phyloP scores from a whole-genome alignment of 1,140 invertebrate species.

The Cephus cinctus region DNA sequence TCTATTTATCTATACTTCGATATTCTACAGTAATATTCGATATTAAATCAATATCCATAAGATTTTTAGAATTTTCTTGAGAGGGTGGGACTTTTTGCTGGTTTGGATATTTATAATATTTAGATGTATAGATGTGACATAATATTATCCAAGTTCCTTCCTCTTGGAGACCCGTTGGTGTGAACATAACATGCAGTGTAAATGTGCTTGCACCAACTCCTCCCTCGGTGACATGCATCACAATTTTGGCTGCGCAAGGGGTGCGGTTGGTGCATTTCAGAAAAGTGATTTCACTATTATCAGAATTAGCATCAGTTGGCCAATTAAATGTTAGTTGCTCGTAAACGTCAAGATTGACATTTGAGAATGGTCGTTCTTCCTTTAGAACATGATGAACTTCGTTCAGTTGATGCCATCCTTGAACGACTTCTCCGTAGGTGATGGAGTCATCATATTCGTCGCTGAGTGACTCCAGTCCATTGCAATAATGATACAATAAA shows the following conservation, averaged over 20 bases:
- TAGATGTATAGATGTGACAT: not conserved
- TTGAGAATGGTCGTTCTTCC: not conserved
- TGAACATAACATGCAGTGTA: not conserved
- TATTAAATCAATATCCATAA: conserved; percentile 1
- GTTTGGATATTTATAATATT: too few species aligned
- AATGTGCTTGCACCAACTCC: not conserved
- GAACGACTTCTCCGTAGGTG: not conserved
- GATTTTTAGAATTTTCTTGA: not conserved
- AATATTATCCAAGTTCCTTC: not conserved
- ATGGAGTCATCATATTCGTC: too few species aligned
- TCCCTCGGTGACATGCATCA: not conserved
- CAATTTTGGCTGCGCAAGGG: not conserved
- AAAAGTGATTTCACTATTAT: not conserved
- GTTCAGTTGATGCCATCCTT: not conserved
- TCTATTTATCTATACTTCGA: not conserved
- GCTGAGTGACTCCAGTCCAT: too few species aligned
- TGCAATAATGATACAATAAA: too few species aligned
- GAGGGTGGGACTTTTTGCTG: conserved; percentile 24
- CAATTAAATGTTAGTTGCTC: too few species aligned
- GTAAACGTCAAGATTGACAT: not conserved
- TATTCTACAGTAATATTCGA: not conserved
- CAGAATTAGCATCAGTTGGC: not conserved
- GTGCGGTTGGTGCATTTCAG: not conserved
- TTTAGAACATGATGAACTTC: not conserved
- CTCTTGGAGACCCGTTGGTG: not conserved